Evolutionary conservation across 2,888 invertebrate genomes (phyloP).

Genomic region (Lacanobia wlatinum): DNA sequence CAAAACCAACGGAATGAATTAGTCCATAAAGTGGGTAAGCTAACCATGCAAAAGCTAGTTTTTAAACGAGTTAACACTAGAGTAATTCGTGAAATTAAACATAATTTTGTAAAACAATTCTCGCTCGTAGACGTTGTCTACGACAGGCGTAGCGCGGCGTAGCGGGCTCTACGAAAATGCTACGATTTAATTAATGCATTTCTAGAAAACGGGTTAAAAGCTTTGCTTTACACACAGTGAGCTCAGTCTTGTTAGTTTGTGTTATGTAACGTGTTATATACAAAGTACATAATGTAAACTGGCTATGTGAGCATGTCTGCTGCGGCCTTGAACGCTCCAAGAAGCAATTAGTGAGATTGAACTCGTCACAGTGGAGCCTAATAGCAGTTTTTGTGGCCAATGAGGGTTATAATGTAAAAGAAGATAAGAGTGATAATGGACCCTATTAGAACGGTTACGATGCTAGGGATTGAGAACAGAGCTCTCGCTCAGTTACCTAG

Average conservation of each 20-base stretch:
- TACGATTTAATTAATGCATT: constrained; percentile 69
- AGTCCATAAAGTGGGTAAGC: constrained; percentile 39
- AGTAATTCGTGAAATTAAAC: constrained; percentile 62
- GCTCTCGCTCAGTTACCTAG: background rate
- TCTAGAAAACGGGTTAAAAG: constrained; percentile 63
- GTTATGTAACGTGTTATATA: constrained; percentile 10
- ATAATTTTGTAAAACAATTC: constrained; percentile 65
- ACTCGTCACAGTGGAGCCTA: constrained; percentile 4
- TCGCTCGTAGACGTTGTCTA: constrained; percentile 66
- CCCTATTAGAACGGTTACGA: background rate
- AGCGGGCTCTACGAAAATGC: constrained; percentile 67
- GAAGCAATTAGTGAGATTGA: constrained; percentile 28
- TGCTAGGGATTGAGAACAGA: background rate
- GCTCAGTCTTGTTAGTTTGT: constrained; percentile 55
- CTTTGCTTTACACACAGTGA: constrained; percentile 62
- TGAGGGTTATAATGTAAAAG: constrained; percentile 14
- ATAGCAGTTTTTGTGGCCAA: constrained; percentile 22
- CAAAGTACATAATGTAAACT: constrained; percentile 12
- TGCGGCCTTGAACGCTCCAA: constrained; percentile 3
- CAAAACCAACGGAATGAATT: constrained; percentile 25
- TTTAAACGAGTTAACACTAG: constrained; percentile 59
- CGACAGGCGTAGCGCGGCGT: constrained; percentile 66
- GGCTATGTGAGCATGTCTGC: background rate
- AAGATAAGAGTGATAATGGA: constrained; percentile 19
- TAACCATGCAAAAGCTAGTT: constrained; percentile 47